These are phyloP conservation scores for Osmerus mordax DNA, from an alignment of 2,113 vertebrate genomes.

Conservation along the genomic window DNA sequence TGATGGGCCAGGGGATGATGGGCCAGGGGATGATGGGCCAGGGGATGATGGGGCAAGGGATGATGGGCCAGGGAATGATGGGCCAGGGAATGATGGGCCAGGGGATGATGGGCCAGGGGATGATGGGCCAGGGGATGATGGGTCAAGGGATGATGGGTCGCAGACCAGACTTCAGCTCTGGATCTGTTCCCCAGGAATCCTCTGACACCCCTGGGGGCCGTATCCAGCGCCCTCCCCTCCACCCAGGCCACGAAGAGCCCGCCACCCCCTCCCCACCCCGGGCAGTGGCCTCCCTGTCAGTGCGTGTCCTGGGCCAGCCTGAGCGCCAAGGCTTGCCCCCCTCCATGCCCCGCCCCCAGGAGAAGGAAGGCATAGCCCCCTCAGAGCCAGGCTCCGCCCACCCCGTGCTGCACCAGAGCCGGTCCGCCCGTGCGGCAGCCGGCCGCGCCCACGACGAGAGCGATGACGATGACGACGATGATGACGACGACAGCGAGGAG, in stretches of 20 bases:
- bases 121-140: background rate
- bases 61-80: too few species aligned
- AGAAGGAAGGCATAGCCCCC: slow-evolving; percentile 62
- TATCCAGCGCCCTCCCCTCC: slow-evolving; percentile 56
- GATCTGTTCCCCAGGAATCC: slow-evolving; percentile 42
- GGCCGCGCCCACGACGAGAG: slow-evolving; percentile 55
- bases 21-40: background rate
- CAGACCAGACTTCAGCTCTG: slow-evolving; percentile 33
- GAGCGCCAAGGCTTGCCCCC: slow-evolving; percentile 64
- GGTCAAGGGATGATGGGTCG: slow-evolving; percentile 30
- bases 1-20: background rate
- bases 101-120: slow-evolving; percentile 13
- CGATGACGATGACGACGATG: slow-evolving; percentile 52
- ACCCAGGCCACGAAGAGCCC: slow-evolving; percentile 59
- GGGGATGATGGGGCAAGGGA: background rate
- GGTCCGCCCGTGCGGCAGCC: slow-evolving; percentile 50
- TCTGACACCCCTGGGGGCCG: slow-evolving; percentile 62
- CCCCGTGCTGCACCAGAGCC: slow-evolving; percentile 61
- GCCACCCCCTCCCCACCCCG: slow-evolving; percentile 69
- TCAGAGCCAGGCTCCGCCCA: slow-evolving; percentile 60
- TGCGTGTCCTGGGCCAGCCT: slow-evolving; percentile 71
- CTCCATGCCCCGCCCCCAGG: slow-evolving; percentile 53
- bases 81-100: too few species aligned
- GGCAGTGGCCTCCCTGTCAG: slow-evolving; percentile 74
- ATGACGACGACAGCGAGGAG: slow-evolving; percentile 63